Evolutionary conservation across 2,113 vertebrate genomes (phyloP).

Genomic region (Apteryx mantelli): DNA sequence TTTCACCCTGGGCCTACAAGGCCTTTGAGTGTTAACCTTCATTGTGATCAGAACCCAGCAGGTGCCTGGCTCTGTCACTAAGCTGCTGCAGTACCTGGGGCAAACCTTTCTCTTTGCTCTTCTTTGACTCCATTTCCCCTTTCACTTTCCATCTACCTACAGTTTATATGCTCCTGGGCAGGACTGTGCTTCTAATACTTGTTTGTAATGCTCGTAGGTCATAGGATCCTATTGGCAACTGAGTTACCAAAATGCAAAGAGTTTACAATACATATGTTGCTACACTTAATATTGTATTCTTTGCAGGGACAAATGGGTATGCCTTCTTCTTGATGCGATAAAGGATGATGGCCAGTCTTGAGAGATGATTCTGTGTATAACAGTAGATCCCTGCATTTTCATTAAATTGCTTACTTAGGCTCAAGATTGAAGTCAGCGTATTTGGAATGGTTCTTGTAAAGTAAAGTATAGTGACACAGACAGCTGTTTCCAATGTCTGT

Average conservation of each 20-base stretch:
- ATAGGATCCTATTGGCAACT: fast-evolving
- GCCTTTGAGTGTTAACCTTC: fast-evolving
- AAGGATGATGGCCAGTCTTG: neutral
- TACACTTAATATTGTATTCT: neutral
- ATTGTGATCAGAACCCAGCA: neutral
- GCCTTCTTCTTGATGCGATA: fast-evolving
- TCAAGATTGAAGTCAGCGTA: neutral
- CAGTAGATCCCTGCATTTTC: neutral
- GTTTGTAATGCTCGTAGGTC: fast-evolving
- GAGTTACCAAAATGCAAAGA: neutral
- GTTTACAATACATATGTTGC: fast-evolving
- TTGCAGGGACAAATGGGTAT: neutral
- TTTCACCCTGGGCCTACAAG: neutral
- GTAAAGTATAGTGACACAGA: neutral
- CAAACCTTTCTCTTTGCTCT: neutral
- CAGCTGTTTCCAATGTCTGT: conserved; percentile 8
- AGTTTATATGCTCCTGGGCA: fast-evolving
- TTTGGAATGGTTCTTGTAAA: neutral
- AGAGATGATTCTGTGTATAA: neutral
- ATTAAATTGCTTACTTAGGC: neutral
- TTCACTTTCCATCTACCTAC: neutral
- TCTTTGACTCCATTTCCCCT: neutral
- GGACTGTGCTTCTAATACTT: neutral
- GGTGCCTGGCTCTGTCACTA: neutral
- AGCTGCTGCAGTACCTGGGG: neutral